Conservation (phyloP, 2,113 vertebrate species). For the Solea solea region DNA sequence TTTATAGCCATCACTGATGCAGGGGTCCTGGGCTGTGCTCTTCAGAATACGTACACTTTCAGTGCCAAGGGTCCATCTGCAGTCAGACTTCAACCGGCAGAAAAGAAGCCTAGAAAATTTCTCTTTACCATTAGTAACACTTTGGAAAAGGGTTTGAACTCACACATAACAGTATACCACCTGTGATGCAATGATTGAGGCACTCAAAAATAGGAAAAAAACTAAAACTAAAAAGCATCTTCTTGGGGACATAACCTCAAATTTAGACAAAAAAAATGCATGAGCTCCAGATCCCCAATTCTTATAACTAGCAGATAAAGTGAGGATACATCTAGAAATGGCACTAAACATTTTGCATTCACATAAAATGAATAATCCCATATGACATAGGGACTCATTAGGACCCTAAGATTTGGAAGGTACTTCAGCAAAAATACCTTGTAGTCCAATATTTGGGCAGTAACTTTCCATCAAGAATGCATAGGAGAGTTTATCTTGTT, state of each 20-base stretch:
- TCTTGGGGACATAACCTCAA: conserved; percentile 57
- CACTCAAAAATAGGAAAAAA: conserved; percentile 68
- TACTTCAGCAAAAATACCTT: conserved; percentile 1
- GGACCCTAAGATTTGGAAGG: conserved; percentile 36
- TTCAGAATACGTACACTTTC: conserved; percentile 99
- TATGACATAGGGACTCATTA: not conserved
- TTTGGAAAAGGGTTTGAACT: conserved; percentile 97
- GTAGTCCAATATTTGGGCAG: conserved; percentile 31
- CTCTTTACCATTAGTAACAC: conserved; percentile 99
- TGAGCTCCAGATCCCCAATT: conserved; percentile 35
- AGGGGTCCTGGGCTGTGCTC: conserved; percentile 99
- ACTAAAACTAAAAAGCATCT: conserved; percentile 55
- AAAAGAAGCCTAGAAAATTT: conserved; percentile 99
- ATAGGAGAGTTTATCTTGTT: conserved; percentile 2
- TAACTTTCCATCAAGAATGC: not conserved
- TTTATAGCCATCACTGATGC: conserved; percentile 97
- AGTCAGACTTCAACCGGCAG: conserved; percentile 99
- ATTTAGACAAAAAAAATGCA: conserved; percentile 18
- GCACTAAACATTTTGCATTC: conserved; percentile 2
- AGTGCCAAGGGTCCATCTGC: conserved; percentile 99
- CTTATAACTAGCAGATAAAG: conserved; percentile 37
- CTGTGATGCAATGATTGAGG: conserved; percentile 78
- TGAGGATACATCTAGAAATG: conserved; percentile 38
- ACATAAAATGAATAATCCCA: not conserved
- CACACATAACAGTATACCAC: conserved; percentile 87